These are phyloP conservation scores for Chionomys nivalis DNA, from an alignment of 2,113 vertebrate genomes.

Conservation along the genomic window DNA sequence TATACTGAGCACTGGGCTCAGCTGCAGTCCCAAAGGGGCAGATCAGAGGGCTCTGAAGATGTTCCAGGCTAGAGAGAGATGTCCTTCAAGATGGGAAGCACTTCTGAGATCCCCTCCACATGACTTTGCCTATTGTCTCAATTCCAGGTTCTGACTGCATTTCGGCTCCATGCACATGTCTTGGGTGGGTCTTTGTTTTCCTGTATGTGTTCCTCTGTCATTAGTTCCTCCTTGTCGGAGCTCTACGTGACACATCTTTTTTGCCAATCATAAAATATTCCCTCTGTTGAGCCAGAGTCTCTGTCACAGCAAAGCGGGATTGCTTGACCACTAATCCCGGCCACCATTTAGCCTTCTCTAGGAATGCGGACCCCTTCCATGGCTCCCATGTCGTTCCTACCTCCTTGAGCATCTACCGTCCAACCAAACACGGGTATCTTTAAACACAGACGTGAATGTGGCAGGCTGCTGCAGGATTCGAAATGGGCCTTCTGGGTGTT, in stretches of 20 bases:
- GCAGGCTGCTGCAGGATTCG: conserved; percentile 13
- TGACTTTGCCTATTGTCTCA: conserved; percentile 61
- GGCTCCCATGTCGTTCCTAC: conserved; percentile 35
- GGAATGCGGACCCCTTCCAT: conserved; percentile 37
- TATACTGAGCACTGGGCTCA: background rate
- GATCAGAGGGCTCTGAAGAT: background rate
- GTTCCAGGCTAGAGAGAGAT: background rate
- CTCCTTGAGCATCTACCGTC: background rate
- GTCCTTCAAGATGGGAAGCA: background rate
- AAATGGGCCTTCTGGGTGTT: conserved; percentile 53
- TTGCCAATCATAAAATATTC: conserved; percentile 59
- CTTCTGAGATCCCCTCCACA: background rate
- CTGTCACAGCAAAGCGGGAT: conserved; percentile 72
- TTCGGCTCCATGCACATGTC: conserved; percentile 68
- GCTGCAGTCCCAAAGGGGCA: background rate
- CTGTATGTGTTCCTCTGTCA: conserved; percentile 72
- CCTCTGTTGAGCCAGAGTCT: conserved; percentile 58
- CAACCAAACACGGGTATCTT: conserved; percentile 56
- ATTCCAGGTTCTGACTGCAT: conserved; percentile 58
- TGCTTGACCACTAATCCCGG: conserved; percentile 50
- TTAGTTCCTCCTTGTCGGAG: conserved; percentile 78
- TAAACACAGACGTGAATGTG: conserved; percentile 25
- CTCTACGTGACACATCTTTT: conserved; percentile 69
- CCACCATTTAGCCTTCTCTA: conserved; percentile 43
- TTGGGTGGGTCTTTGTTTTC: conserved; percentile 70